phyloP scores from a whole-genome alignment of 2,888 invertebrate genomes.

The Resseliella maxima region DNA sequence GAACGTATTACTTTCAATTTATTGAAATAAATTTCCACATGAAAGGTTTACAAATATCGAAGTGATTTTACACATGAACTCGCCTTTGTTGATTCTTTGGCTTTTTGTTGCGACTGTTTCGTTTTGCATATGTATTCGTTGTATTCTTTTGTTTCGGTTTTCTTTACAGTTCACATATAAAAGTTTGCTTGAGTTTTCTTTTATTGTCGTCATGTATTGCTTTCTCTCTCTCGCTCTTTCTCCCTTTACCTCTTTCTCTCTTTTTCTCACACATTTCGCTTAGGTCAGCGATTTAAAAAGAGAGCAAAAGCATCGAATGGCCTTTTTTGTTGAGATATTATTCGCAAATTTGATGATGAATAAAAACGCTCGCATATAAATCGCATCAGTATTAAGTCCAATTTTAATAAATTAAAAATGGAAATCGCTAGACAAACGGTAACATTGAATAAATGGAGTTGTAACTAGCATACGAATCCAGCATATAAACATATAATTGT shows the following conservation, averaged over 20 bases:
- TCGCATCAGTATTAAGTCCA: not conserved
- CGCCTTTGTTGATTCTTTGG: not conserved
- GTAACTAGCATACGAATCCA: conserved; percentile 13
- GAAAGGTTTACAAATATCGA: conserved; percentile 35
- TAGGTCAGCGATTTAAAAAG: too few relatives aligned
- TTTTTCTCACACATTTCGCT: too few relatives aligned
- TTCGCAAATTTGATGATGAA: not conserved
- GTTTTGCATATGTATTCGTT: not conserved
- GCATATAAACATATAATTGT: not conserved
- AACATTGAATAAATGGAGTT: conserved; percentile 19
- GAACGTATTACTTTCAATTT: conserved; percentile 3
- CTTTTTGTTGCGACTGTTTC: not conserved
- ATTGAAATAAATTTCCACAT: conserved; percentile 35
- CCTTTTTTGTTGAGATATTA: too few relatives aligned
- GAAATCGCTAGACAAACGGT: conserved; percentile 35
- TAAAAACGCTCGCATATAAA: not conserved
- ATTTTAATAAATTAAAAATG: conserved; percentile 25
- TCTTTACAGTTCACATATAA: too few relatives aligned
- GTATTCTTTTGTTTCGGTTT: not conserved
- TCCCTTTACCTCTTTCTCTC: too few relatives aligned
- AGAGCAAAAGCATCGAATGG: too few relatives aligned
- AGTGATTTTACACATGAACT: conserved; percentile 12
- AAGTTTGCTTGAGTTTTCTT: too few relatives aligned
- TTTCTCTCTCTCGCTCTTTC: too few relatives aligned
- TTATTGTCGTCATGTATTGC: too few relatives aligned